A percentile compares a stretch with the other conserved stretches of the same genome.
Evolutionary conservation across 2,113 vertebrate species (phyloP).

Genomic region (Gopherus flavomarginatus): DNA sequence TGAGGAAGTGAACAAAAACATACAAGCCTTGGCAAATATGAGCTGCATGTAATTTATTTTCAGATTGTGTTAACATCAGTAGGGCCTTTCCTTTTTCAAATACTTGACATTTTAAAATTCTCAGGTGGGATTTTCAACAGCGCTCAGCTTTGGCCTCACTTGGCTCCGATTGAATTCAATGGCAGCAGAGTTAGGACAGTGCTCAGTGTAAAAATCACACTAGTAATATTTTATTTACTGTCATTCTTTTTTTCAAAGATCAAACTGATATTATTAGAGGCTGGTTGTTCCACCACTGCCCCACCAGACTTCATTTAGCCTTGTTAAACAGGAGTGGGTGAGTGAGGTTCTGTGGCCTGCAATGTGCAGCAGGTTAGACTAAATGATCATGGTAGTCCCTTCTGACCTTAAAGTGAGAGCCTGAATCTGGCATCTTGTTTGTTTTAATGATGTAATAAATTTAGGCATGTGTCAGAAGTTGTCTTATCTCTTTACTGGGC

Average conservation of each 20-base stretch:
- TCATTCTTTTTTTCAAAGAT: neutral
- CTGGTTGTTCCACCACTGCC: neutral
- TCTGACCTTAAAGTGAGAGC: neutral
- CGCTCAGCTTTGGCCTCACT: neutral
- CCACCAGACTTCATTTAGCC: neutral
- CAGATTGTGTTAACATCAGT: neutral
- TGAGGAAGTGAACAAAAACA: neutral
- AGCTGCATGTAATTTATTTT: neutral
- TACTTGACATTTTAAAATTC: neutral
- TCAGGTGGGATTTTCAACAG: conserved; percentile 9
- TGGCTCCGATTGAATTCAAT: neutral
- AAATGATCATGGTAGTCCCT: too few species aligned
- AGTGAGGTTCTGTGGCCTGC: neutral
- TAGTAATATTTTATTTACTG: neutral
- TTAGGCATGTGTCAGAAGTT: neutral
- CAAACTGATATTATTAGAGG: neutral
- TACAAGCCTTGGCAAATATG: neutral
- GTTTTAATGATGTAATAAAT: neutral
- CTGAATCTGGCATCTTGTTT: neutral
- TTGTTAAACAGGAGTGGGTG: neutral
- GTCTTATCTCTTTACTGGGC: neutral
- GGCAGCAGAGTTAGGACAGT: neutral
- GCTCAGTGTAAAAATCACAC: neutral
- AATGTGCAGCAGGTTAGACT: neutral
- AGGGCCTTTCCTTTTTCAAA: accelerated